phyloP scores from a whole-genome alignment of 2,797 vertebrate genomes.

The Neopelma chrysocephalum region DNA sequence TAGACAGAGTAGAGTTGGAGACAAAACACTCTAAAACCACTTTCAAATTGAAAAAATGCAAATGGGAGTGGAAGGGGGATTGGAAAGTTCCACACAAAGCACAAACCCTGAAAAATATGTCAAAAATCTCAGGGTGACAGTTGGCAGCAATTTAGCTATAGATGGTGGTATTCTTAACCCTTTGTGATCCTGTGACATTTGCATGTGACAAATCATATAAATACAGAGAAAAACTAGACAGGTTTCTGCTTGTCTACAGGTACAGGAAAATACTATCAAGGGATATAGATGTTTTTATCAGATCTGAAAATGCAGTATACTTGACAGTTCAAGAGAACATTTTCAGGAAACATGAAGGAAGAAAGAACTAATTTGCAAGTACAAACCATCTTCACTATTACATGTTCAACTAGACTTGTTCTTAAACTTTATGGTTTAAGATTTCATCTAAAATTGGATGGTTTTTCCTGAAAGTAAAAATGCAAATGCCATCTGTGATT shows the following conservation, averaged over 20 bases:
- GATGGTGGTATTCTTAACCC: not conserved
- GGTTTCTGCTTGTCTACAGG: not conserved
- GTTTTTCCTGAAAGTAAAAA: not conserved
- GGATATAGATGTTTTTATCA: not conserved
- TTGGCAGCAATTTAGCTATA: not conserved
- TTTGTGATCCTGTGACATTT: not conserved
- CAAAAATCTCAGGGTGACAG: not conserved
- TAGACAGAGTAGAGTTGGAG: not conserved
- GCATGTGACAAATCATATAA: not conserved
- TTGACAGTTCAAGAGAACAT: not conserved
- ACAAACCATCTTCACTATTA: not conserved
- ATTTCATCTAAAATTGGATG: not conserved
- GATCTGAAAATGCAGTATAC: not conserved
- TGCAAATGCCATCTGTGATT: not conserved
- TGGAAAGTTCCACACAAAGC: not conserved
- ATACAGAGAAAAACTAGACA: not conserved
- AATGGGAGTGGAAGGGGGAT: not conserved
- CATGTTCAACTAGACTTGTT: not conserved
- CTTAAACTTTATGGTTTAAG: not conserved
- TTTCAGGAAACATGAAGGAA: not conserved
- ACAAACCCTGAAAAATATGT: not conserved
- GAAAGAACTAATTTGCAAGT: not conserved
- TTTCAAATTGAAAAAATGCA: constrained; percentile 25
- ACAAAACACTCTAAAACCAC: not conserved
- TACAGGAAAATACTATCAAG: not conserved